Conservation (phyloP, 2,888 invertebrate species). For the Seira ritae region DNA sequence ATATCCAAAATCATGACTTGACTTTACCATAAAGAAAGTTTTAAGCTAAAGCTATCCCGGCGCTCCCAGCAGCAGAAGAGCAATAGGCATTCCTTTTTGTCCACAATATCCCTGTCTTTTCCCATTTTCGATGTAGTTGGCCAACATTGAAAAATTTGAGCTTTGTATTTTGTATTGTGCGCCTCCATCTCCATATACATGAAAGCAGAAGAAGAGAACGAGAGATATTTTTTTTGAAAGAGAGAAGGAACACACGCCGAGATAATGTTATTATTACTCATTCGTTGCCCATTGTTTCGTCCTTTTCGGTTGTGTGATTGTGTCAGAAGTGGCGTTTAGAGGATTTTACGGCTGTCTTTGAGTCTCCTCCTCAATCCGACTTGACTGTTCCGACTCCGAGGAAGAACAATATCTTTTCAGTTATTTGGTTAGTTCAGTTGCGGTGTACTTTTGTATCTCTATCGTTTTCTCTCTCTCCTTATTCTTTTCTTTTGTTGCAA, state of each 20-base stretch:
- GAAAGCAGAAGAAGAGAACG: no score
- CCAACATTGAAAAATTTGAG: no score
- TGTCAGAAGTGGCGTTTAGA: constrained; percentile 64
- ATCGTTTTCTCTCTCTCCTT: background rate
- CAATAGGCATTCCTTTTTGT: no score
- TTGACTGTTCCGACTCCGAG: constrained; percentile 41
- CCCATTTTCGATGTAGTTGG: no score
- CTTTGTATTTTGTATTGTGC: no score
- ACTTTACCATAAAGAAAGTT: no score
- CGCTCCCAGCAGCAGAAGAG: no score
- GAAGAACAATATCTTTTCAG: constrained; percentile 13
- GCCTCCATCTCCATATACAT: no score
- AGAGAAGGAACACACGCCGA: constrained; percentile 56
- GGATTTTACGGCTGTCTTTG: constrained; percentile 66
- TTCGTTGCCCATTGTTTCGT: constrained; percentile 65
- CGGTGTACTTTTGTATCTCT: constrained; percentile 14
- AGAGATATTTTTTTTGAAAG: background rate
- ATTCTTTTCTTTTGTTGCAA: no score
- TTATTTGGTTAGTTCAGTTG: background rate
- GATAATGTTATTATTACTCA: constrained; percentile 66
- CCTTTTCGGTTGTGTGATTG: constrained; percentile 65
- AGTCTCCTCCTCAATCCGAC: constrained; percentile 58
- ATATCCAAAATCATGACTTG: no score
- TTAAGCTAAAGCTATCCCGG: no score
- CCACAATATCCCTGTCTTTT: no score